Conservation (phyloP, 2,888 invertebrate species). For the Chloroclysta siterata region DNA sequence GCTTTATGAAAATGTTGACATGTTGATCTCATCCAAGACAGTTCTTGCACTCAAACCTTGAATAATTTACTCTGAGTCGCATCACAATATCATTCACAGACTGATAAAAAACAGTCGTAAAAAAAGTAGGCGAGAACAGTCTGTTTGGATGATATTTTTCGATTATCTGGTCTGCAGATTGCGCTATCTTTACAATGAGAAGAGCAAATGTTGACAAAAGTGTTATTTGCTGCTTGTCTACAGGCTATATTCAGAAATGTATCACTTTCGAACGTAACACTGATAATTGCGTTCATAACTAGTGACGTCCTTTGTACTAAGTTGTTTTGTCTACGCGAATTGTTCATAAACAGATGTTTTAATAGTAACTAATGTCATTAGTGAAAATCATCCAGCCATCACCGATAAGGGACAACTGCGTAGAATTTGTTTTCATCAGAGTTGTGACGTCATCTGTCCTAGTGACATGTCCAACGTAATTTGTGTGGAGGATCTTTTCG, state of each 20-base stretch:
- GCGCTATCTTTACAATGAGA: background rate
- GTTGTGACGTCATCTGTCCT: background rate
- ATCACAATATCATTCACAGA: background rate
- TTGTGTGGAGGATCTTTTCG: background rate
- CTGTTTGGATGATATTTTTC: background rate
- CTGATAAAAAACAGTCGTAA: background rate
- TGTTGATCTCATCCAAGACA: background rate
- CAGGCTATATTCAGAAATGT: background rate
- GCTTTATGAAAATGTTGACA: background rate
- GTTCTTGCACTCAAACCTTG: background rate
- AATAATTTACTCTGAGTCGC: background rate
- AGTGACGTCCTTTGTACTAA: background rate
- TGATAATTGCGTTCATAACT: background rate
- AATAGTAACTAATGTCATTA: no score
- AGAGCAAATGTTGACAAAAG: background rate
- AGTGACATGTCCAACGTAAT: background rate
- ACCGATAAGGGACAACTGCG: no score
- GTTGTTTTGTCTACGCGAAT: no score
- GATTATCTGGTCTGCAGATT: background rate
- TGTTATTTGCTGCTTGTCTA: background rate
- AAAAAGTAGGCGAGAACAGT: background rate
- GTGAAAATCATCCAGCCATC: no score
- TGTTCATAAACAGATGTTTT: background rate
- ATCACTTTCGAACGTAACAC: background rate
- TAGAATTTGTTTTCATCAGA: background rate